phyloP scores from a whole-genome alignment of 2,113 vertebrate species.

The Tamias sibiricus region DNA sequence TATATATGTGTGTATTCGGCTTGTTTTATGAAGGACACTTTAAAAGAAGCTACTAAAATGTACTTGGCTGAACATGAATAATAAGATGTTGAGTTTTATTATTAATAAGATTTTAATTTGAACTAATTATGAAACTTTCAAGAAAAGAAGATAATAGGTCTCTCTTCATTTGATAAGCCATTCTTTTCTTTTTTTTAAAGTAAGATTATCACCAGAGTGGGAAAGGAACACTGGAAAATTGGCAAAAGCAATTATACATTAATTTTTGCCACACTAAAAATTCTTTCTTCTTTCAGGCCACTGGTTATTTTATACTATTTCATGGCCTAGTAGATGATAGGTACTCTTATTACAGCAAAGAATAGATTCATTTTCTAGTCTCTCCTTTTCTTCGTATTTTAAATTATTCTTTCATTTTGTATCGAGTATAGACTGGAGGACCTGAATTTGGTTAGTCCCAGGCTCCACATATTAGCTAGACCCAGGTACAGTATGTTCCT shows the following conservation, averaged over 20 bases:
- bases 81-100: no score
- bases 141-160: neutral
- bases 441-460: neutral
- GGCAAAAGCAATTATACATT: neutral
- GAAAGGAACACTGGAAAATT: neutral
- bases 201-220: neutral
- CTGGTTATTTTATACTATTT: neutral
- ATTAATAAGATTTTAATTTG: neutral
- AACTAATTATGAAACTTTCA: slow-evolving; percentile 22
- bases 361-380: neutral
- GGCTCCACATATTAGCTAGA: neutral
- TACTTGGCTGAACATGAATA: neutral
- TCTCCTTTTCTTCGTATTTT: neutral
- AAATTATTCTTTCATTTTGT: neutral
- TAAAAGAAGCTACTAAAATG: neutral
- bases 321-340: neutral
- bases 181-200: neutral
- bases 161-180: slow-evolving; percentile 1
- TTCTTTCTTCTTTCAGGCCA: neutral
- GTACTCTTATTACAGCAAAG: neutral
- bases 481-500: no score
- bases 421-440: neutral
- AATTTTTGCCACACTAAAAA: neutral
- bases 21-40: neutral
- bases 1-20: no score